Conservation (phyloP, 2,113 vertebrate genomes). For the Gallinago media region DNA sequence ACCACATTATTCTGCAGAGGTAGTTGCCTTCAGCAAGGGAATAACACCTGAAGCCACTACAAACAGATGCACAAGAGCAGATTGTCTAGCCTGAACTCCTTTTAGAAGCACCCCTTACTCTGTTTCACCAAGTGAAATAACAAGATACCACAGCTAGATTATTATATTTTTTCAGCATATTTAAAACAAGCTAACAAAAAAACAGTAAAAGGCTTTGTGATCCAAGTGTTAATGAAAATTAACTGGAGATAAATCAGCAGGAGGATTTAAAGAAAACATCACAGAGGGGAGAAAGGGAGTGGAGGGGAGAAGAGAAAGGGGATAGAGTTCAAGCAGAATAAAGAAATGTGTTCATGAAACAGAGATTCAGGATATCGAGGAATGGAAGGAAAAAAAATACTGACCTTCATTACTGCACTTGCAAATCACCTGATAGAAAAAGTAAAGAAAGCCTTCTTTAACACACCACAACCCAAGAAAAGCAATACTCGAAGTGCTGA, state of each 20-base stretch:
- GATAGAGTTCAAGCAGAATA: not conserved
- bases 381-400: not conserved
- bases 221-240: not conserved
- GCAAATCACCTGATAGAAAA: constrained; percentile 78
- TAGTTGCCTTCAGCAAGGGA: not conserved
- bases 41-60: not conserved
- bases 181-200: not conserved
- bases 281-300: not conserved
- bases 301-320: not conserved
- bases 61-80: not conserved
- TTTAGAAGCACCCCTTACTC: not conserved
- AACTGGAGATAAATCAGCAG: not conserved
- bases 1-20: rapidly evolving
- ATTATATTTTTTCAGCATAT: not conserved
- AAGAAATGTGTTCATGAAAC: rapidly evolving
- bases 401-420: constrained; percentile 76
- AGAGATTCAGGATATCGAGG: not conserved
- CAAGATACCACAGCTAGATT: not conserved
- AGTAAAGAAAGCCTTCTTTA: not conserved
- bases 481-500: not conserved
- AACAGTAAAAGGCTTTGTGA: not conserved
- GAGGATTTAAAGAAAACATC: not conserved
- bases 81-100: not conserved
- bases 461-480: not conserved
- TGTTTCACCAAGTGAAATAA: not conserved